These are phyloP conservation scores for Lepidurus arcticus DNA, from an alignment of 1,140 invertebrate genomes.

Conservation along the genomic window DNA sequence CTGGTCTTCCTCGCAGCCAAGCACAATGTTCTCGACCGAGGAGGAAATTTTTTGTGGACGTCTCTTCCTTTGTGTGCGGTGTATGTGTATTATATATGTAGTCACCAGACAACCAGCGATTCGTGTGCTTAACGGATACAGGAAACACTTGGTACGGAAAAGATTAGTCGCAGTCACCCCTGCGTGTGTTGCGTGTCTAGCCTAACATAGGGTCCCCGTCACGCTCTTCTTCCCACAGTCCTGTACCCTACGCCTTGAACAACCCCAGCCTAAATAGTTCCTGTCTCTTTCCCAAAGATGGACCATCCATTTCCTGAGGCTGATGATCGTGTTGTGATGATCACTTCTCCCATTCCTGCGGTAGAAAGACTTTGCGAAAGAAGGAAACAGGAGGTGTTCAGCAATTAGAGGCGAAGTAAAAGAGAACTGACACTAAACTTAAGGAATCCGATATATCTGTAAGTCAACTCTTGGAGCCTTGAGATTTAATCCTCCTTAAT, in stretches of 20 bases:
- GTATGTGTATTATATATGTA: background rate
- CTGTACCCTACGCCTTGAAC: background rate
- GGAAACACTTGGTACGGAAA: constrained; percentile 5
- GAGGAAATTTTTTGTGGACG: too few species aligned
- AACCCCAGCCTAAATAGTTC: background rate
- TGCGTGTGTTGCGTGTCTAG: background rate
- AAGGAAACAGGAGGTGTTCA: too few species aligned
- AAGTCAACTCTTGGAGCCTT: constrained; percentile 2
- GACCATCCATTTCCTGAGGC: background rate
- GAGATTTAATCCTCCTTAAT: background rate
- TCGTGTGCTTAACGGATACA: background rate
- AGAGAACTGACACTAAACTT: too few species aligned
- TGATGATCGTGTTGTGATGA: too few species aligned
- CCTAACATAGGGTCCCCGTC: background rate
- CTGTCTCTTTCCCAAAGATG: background rate
- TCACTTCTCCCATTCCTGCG: too few species aligned
- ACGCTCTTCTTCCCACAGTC: background rate
- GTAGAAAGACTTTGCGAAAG: too few species aligned
- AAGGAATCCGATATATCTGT: background rate
- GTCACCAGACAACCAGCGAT: background rate
- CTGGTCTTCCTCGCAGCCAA: too few species aligned
- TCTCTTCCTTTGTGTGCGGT: background rate
- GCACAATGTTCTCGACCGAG: too few species aligned
- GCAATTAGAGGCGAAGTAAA: too few species aligned
- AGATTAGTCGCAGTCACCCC: constrained; percentile 4